Evolutionary conservation across 2,888 invertebrate species (phyloP).

Genomic region (Eudemis profundana): DNA sequence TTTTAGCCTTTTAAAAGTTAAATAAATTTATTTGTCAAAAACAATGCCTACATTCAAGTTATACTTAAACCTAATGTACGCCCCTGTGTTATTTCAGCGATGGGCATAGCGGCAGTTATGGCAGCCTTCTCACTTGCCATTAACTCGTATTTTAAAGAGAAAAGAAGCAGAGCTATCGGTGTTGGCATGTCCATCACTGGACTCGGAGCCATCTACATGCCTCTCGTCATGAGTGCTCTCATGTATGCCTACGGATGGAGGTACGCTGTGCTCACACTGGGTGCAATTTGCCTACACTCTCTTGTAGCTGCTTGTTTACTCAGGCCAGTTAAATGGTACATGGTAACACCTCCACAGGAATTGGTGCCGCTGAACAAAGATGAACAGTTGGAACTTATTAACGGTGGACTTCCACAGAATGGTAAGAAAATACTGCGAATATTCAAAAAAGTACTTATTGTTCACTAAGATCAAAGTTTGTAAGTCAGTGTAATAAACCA

Average conservation of each 20-base stretch:
- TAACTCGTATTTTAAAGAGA: constrained; percentile 87
- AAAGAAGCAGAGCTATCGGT: constrained; percentile 86
- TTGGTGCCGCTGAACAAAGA: constrained; percentile 68
- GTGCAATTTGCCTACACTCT: constrained; percentile 86
- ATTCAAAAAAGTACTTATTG: not conserved
- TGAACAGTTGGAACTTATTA: constrained; percentile 61
- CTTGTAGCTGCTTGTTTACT: constrained; percentile 86
- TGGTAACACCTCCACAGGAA: constrained; percentile 74
- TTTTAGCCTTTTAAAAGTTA: no score
- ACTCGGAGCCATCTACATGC: constrained; percentile 88
- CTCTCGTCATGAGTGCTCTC: constrained; percentile 84
- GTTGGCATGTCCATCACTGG: constrained; percentile 88
- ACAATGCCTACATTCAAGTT: no score
- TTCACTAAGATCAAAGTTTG: not conserved
- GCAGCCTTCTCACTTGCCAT: constrained; percentile 87
- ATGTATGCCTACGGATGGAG: constrained; percentile 84
- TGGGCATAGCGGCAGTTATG: constrained; percentile 86
- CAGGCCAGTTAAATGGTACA: constrained; percentile 89
- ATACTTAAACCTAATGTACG: not conserved
- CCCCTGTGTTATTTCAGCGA: constrained; percentile 76
- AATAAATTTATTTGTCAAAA: no score
- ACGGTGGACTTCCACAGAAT: constrained; percentile 63
- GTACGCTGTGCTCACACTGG: constrained; percentile 87
- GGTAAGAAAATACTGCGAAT: constrained; percentile 54
- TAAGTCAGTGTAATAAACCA: not conserved